Evolutionary conservation across 2,888 invertebrate species (phyloP).

Genomic region (Scaptomyza reducta): DNA sequence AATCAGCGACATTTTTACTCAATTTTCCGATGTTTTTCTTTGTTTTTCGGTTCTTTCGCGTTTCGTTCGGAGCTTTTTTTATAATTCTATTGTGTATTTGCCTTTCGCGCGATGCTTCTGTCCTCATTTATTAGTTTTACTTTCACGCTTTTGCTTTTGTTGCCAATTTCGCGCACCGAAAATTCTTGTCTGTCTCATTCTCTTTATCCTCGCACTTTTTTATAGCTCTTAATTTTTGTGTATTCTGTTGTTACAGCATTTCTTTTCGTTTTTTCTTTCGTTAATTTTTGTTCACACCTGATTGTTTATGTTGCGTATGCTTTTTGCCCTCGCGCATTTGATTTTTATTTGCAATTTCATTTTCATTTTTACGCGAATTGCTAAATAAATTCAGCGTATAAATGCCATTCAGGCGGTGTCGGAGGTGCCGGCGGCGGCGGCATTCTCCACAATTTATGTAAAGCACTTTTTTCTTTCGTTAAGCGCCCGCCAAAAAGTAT

Average conservation of each 20-base stretch:
- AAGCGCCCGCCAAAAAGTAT: conserved; percentile 50
- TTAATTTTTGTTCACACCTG: conserved; percentile 49
- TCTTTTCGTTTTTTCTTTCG: conserved; percentile 11
- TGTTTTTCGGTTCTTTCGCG: conserved; percentile 42
- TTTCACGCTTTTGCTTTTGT: conserved; percentile 32
- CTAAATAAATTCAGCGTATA: conserved; percentile 31
- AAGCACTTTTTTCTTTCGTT: conserved; percentile 19
- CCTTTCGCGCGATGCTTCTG: conserved; percentile 24
- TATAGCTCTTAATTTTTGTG: conserved; percentile 22
- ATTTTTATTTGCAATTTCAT: conserved; percentile 28
- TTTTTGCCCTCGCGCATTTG: conserved; percentile 28
- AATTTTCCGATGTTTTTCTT: conserved; percentile 29
- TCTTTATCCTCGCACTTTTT: conserved; percentile 10
- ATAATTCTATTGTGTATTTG: conserved; percentile 58
- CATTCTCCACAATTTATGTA: conserved; percentile 17
- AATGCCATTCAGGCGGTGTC: conserved; percentile 33
- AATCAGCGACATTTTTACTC: conserved; percentile 76
- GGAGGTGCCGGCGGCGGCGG: not conserved
- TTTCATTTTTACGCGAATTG: conserved; percentile 9
- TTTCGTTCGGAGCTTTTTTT: conserved; percentile 21
- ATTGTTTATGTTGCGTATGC: conserved; percentile 53
- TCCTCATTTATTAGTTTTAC: conserved; percentile 44
- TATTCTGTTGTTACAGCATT: conserved; percentile 2
- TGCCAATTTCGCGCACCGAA: conserved; percentile 24
- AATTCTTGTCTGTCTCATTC: conserved; percentile 17